A percentile compares a stretch with the other conserved stretches of the same genome.
Evolutionary conservation across 2,888 invertebrate genomes (phyloP).

Genomic region (Phania funesta): DNA sequence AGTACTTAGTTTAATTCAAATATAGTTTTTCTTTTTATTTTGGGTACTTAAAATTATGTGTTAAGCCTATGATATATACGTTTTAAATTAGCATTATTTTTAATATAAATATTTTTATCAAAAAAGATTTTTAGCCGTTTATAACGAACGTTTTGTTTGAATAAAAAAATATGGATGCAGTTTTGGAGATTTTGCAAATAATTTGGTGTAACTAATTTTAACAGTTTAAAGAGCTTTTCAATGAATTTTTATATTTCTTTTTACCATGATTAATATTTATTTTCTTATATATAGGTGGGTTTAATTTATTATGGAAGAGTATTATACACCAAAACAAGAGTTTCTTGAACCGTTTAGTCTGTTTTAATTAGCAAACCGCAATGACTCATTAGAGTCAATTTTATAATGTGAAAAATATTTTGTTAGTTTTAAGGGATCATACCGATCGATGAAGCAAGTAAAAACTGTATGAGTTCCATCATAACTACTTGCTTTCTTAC

Average conservation of each 20-base stretch:
- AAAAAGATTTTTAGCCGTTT: slow-evolving; percentile 60
- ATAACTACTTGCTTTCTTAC: too few species aligned
- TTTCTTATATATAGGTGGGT: slow-evolving; percentile 50
- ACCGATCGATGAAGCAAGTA: too few species aligned
- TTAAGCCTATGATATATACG: slow-evolving; percentile 66
- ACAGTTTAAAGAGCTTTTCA: slow-evolving; percentile 55
- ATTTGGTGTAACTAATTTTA: slow-evolving; percentile 34
- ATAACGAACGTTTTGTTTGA: slow-evolving; percentile 60
- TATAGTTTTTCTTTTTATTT: slow-evolving; percentile 43
- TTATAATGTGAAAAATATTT: too few species aligned
- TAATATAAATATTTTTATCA: slow-evolving; percentile 53
- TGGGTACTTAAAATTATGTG: slow-evolving; percentile 43
- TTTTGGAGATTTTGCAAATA: slow-evolving; percentile 44
- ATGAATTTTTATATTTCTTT: not conserved
- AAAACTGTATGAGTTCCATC: too few species aligned
- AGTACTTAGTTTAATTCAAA: slow-evolving; percentile 58
- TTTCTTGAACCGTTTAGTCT: not conserved
- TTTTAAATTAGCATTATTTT: slow-evolving; percentile 52
- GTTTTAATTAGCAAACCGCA: not conserved
- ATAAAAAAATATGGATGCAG: not conserved
- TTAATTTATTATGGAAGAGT: slow-evolving; percentile 42
- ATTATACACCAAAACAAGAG: slow-evolving; percentile 24
- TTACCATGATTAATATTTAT: slow-evolving; percentile 14
- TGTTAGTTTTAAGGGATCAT: too few species aligned
- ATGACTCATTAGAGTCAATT: too few species aligned